Evolutionary conservation across 2,888 invertebrate genomes (phyloP), one percentile per base, ranked within the genome.

Genomic region (Hetaerina titia): DNA sequence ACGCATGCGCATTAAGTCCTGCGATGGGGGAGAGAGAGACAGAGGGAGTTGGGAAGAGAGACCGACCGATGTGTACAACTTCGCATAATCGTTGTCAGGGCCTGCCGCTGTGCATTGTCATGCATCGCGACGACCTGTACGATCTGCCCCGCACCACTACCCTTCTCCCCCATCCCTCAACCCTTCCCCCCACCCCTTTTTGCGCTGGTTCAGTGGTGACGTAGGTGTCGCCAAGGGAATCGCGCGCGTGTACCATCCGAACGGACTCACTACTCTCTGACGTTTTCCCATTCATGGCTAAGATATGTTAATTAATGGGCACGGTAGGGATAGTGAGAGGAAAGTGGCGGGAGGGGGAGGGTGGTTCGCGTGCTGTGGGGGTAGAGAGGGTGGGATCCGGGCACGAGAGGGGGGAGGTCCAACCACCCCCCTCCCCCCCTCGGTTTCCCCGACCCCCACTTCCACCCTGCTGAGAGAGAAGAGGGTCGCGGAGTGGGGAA

Each of bases 261-360:
- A 56, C 81, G 69, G n/a, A 69, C 69, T n/a, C 69, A 69, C 81
- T 25, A 31, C 92, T 69, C 92, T 74, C 57, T 92, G 92, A 92
- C 92, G 92, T 92, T 56, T 92, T 92, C 56, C 92, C 92, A 92
- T 92, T 92, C 92, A 92, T 92, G 92, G 92, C 69, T 92, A 92
- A 92, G 92, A 92, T 92, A 92, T 92, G 92, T 92, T 92, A 92
- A 92, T 92, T 92, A 69, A 92, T 92, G 92, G 81, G 81, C 31
- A n/a, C 69, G 69, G 69, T 5, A 69, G n/a, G n/a, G n/a, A 17
- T 7, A 9, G 81, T 9, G 2, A 31, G 81, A 31, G 81, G 22
- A 81, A 81, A 31, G 11, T 15, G 13, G 11, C 7, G 13, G 81
- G 74, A 25, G 31, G n/a, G 81, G 31, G 11, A 31, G 31, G 4